Evolutionary conservation across 2,888 invertebrate genomes (phyloP), one percentile per base, ranked within the genome.

Genomic region (Coelopa pilipes): DNA sequence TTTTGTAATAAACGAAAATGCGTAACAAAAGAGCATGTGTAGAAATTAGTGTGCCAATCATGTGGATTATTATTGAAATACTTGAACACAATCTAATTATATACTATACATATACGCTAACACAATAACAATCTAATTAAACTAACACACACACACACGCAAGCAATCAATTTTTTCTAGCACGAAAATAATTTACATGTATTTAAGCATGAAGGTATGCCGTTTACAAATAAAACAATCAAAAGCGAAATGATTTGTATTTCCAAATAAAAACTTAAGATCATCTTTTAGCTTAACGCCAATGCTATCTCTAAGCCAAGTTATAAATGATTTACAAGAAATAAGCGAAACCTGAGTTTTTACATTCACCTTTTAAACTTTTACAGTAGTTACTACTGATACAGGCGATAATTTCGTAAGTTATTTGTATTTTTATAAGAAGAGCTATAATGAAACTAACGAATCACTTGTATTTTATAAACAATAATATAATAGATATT

Each of bases 61-160:
- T 53, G 13, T 53, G 13, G 53, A 15, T 53, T 53, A 15, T 53
- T 53, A 53, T 53, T 9, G 3, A 53, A 53, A 53, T 53, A 53
- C 53, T 53, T 53, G 13, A 53, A 53, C n/a, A 53, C 53, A 53
- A 53, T 53, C 53, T 15, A 53, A 53, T 34, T 53, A 53, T 53
- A 53, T n/a, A 53, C 13, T 53, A 53, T 5, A 53, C n/a, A 53
- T 34, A 60, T 24, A 60, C 34, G n/a, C 45, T 34, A 24, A n/a
- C 24, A 62, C 11, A 21, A 59, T 12, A 4, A 15, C 45, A 62
- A 62, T 34, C 34, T 34, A 21, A 34, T 34, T n/a, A 5, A n/a
- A 62, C 62, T 34, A 11, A 60, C 34, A 62, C 24, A 67, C 0
- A 49, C 67, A 67, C 67, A 46, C 9, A 49, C 13, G 24, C 67